These are phyloP conservation scores for Aporrectodea caliginosa DNA, from an alignment of 1,140 invertebrate species.

Conservation along the genomic window DNA sequence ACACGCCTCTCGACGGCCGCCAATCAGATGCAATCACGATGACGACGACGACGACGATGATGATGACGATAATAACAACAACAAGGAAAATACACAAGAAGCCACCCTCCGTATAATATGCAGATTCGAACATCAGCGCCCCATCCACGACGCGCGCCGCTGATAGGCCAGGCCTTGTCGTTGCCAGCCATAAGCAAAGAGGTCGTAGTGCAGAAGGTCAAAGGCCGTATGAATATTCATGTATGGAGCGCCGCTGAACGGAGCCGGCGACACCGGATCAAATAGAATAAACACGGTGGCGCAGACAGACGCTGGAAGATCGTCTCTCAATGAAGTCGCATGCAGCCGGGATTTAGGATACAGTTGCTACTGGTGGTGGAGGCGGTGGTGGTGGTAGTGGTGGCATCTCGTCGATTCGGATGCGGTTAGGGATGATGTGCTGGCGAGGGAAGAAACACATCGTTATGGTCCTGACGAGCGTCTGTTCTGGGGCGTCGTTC, in stretches of 20 bases:
- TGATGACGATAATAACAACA: background rate
- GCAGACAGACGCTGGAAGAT: background rate
- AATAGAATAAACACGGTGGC: background rate
- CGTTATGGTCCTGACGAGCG: constrained; percentile 51
- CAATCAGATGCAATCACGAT: background rate
- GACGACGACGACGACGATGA: background rate
- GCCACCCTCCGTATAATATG: no score
- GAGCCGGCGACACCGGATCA: background rate
- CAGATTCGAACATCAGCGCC: background rate
- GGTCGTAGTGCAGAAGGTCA: no score
- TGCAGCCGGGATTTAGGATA: no score
- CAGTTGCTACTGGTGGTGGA: background rate
- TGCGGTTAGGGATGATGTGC: background rate
- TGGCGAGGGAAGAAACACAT: constrained; percentile 47
- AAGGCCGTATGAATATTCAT: background rate
- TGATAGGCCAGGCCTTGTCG: no score
- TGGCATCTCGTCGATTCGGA: background rate
- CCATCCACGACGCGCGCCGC: background rate
- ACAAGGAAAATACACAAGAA: no score
- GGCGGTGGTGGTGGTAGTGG: background rate
- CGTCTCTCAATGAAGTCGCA: no score
- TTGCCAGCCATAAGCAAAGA: no score
- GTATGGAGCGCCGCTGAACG: background rate
- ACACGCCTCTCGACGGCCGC: no score
- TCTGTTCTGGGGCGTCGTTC: constrained; percentile 53